phyloP scores from a whole-genome alignment of 2,113 vertebrate genomes.

The Dicentrarchus labrax region DNA sequence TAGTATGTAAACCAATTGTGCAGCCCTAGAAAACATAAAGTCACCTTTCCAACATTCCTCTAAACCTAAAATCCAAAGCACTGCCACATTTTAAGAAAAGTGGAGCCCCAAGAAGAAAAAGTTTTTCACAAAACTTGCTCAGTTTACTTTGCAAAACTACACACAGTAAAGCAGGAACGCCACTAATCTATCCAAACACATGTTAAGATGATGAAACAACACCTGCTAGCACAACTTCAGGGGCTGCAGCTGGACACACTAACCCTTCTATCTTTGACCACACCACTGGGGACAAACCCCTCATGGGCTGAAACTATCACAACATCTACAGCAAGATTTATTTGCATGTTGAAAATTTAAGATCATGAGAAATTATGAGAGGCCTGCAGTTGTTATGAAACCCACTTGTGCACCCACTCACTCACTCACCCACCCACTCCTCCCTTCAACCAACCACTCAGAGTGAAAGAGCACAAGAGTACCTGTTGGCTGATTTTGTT shows the following conservation, averaged over 20 bases:
- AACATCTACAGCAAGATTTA: background rate
- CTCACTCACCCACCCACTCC: conserved; percentile 17
- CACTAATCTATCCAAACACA: background rate
- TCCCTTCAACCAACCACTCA: background rate
- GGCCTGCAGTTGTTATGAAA: conserved; percentile 30
- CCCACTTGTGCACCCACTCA: conserved; percentile 25
- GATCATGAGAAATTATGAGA: background rate
- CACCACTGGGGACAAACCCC: background rate
- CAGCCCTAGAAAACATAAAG: too few relatives aligned
- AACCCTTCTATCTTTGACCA: background rate
- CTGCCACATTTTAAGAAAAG: background rate
- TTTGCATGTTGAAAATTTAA: conserved; percentile 33
- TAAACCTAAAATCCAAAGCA: background rate
- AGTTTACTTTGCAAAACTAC: background rate
- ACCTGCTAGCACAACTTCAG: background rate
- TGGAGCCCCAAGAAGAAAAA: background rate
- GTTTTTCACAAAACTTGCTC: background rate
- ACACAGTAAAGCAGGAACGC: background rate
- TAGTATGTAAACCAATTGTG: too few relatives aligned
- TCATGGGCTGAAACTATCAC: background rate
- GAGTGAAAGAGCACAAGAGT: background rate
- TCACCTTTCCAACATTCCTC: background rate
- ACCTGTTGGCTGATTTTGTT: background rate
- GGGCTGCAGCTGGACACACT: conserved; percentile 9
- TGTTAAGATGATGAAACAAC: background rate